These are phyloP conservation scores for Meloidogyne exigua DNA, from an alignment of 1,140 invertebrate genomes.

Conservation along the genomic window DNA sequence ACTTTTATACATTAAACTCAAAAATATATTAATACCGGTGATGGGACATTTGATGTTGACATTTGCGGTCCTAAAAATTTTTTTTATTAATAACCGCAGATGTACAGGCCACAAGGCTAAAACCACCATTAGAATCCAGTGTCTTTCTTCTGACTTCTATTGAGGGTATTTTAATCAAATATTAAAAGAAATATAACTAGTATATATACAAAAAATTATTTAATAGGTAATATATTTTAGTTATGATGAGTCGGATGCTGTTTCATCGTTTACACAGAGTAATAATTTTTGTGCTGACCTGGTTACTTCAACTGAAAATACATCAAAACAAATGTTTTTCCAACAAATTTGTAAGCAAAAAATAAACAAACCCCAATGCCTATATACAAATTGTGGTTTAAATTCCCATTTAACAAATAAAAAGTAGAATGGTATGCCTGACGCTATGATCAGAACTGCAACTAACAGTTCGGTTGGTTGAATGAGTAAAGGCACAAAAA, in stretches of 20 bases:
- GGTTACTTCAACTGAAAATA: slow-evolving; percentile 40
- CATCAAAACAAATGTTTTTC: background rate
- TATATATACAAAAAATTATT: no score
- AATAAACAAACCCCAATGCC: slow-evolving; percentile 49
- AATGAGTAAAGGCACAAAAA: slow-evolving; percentile 54
- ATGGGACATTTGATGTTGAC: no score
- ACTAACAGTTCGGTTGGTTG: slow-evolving; percentile 53
- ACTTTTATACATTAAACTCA: no score
- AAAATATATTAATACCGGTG: no score
- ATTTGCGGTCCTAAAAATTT: no score
- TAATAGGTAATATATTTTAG: no score
- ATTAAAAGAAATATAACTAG: no score
- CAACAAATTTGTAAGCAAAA: background rate
- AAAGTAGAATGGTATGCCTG: slow-evolving; percentile 59
- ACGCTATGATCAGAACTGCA: slow-evolving; percentile 53
- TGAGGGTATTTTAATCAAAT: no score
- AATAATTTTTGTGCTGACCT: slow-evolving; percentile 43
- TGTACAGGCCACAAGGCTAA: no score
- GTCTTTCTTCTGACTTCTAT: no score
- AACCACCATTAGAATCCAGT: no score
- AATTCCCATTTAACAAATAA: slow-evolving; percentile 45
- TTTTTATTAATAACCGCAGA: no score
- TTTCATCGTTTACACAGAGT: slow-evolving; percentile 40
- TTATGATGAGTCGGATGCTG: background rate
- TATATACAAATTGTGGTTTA: slow-evolving; percentile 45